Evolutionary conservation across 1,140 invertebrate genomes (phyloP).

Genomic region (Oreohelix idahoensis): DNA sequence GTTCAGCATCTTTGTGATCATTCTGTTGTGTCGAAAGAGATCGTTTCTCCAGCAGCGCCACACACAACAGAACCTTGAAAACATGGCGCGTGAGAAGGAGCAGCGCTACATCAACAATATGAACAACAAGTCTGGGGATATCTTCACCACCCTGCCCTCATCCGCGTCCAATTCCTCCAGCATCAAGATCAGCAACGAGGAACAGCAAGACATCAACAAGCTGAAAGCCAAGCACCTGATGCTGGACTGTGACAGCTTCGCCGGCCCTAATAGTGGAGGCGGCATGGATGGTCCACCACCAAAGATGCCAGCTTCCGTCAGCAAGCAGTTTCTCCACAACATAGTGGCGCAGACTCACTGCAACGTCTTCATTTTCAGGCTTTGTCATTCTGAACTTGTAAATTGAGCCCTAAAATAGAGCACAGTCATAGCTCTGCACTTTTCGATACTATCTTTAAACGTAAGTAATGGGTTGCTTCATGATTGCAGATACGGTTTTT

Average conservation of each 20-base stretch:
- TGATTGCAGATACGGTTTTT: no score
- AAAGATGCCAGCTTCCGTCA: neutral
- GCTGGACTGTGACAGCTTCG: conserved; percentile 19
- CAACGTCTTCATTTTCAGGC: no score
- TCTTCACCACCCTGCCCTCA: conserved; percentile 51
- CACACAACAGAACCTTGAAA: conserved; percentile 43
- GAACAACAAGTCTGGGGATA: conserved; percentile 57
- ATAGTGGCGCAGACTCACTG: conserved; percentile 10
- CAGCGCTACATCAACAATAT: conserved; percentile 65
- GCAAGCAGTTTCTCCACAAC: conserved; percentile 38
- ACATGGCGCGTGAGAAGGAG: conserved; percentile 60
- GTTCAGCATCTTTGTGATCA: conserved; percentile 60
- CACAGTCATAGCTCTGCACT: no score
- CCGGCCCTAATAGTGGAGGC: neutral
- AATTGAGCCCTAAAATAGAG: no score
- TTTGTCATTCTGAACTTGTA: no score
- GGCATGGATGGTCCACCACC: neutral
- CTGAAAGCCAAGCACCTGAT: conserved; percentile 45
- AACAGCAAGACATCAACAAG: conserved; percentile 51
- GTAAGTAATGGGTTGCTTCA: no score
- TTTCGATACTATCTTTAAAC: no score
- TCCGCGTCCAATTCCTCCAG: conserved; percentile 41
- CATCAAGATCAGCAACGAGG: conserved; percentile 61
- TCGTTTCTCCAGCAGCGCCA: conserved; percentile 32
- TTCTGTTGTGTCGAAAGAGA: conserved; percentile 54